These are phyloP conservation scores for Sebastes nivosus DNA, from an alignment of 2,797 vertebrate genomes.

Conservation along the genomic window DNA sequence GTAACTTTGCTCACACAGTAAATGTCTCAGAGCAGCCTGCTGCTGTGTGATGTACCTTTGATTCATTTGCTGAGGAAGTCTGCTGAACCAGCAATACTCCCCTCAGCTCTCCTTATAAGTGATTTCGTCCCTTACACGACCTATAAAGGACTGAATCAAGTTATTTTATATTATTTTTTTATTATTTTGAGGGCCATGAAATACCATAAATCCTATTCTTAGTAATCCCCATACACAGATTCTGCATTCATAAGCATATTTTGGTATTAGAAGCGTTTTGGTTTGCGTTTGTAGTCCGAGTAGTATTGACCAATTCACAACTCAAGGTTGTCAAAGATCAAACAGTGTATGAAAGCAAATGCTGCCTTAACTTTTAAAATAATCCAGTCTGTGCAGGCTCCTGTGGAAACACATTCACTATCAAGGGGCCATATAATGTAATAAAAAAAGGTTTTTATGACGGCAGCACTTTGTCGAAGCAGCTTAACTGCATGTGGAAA, in stretches of 20 bases:
- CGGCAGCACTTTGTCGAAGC: neutral
- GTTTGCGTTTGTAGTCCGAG: neutral
- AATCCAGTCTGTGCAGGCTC: neutral
- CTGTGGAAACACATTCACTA: constrained; percentile 1
- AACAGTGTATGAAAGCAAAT: constrained; percentile 3
- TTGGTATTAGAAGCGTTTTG: neutral
- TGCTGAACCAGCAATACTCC: constrained; percentile 6
- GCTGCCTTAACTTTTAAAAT: neutral
- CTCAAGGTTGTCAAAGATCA: neutral
- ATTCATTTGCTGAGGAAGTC: constrained; percentile 17
- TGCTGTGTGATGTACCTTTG: neutral
- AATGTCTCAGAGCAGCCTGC: constrained; percentile 13
- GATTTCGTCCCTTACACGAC: neutral
- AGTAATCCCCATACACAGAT: neutral
- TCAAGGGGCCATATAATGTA: constrained; percentile 6
- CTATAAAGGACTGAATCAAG: neutral
- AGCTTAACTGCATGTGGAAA: constrained; percentile 11
- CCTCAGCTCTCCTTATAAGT: neutral
- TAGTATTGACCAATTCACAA: neutral
- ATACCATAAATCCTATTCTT: neutral
- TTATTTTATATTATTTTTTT: neutral
- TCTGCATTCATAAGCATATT: neutral
- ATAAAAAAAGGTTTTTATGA: constrained; percentile 20
- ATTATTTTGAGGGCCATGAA: neutral
- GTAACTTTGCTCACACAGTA: constrained; percentile 23